Percentiles rank a stretch among this genome's conserved stretches.
phyloP scores from a whole-genome alignment of 2,888 invertebrate species.

The Andrena hattorfiana region DNA sequence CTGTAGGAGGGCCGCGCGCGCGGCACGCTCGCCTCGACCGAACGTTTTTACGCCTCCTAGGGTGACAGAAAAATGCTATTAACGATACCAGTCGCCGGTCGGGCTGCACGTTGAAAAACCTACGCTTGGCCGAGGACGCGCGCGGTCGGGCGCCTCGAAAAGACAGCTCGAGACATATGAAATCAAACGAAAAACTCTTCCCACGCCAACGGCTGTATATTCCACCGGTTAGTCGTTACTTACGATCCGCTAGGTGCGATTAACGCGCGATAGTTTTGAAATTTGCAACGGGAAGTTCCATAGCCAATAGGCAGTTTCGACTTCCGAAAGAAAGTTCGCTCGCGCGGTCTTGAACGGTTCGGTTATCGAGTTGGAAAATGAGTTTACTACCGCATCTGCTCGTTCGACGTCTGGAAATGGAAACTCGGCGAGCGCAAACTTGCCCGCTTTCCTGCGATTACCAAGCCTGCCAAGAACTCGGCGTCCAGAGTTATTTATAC shows the following conservation, averaged over 20 bases:
- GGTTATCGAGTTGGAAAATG: slow-evolving; percentile 70
- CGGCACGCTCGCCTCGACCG: slow-evolving; percentile 52
- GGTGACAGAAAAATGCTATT: slow-evolving; percentile 33
- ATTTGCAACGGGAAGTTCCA: slow-evolving; percentile 19
- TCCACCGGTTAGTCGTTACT: accelerated
- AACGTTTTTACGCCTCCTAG: slow-evolving; percentile 47
- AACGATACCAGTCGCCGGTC: neutral
- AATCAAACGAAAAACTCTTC: neutral
- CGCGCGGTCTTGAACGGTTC: slow-evolving; percentile 57
- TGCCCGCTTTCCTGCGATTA: slow-evolving; percentile 14
- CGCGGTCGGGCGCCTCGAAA: neutral
- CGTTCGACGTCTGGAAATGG: slow-evolving; percentile 27
- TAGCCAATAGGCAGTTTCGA: slow-evolving; percentile 12
- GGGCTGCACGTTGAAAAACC: neutral
- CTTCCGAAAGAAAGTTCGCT: slow-evolving; percentile 60
- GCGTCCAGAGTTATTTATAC: neutral
- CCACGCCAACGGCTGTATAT: too few relatives aligned
- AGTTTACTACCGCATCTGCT: slow-evolving; percentile 56
- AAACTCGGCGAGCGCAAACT: slow-evolving; percentile 19
- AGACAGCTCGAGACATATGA: neutral
- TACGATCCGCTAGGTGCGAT: neutral
- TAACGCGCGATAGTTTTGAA: slow-evolving; percentile 3
- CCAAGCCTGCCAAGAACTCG: neutral
- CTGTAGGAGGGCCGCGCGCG: slow-evolving; percentile 28
- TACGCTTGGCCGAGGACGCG: neutral